Percentiles rank a stretch among this genome's conserved stretches.
These are phyloP conservation scores for Heteromurus nitidus DNA, from an alignment of 2,888 invertebrate genomes.

Conservation along the genomic window DNA sequence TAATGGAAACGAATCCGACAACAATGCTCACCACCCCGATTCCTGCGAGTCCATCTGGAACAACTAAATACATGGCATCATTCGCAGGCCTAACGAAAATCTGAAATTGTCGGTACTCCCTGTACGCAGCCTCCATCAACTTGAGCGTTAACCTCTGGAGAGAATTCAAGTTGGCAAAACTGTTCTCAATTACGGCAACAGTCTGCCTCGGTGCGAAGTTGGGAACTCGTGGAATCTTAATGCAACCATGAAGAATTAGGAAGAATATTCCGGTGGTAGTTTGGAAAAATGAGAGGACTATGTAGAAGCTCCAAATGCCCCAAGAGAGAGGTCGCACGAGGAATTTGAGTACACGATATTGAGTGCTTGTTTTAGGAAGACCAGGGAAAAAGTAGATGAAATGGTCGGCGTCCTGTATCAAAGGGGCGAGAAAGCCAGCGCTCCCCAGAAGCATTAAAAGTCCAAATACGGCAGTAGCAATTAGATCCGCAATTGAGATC, in stretches of 20 bases:
- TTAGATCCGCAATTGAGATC: neutral
- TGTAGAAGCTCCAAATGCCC: constrained; percentile 27
- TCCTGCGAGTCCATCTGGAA: constrained; percentile 34
- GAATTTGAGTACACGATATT: constrained; percentile 19
- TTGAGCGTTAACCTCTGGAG: neutral
- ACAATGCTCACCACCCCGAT: constrained; percentile 27
- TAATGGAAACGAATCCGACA: constrained; percentile 24
- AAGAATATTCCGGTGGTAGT: constrained; percentile 27
- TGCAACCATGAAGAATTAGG: constrained; percentile 32
- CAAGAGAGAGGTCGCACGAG: constrained; percentile 18
- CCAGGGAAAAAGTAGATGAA: constrained; percentile 32
- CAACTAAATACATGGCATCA: constrained; percentile 35
- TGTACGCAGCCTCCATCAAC: constrained; percentile 32
- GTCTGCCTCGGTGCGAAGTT: neutral
- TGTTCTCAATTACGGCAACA: neutral
- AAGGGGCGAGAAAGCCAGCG: neutral
- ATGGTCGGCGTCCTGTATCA: constrained; percentile 9
- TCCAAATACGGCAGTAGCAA: constrained; percentile 2
- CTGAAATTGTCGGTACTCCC: constrained; percentile 32
- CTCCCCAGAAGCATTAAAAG: constrained; percentile 9
- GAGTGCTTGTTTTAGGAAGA: neutral
- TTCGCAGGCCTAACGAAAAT: constrained; percentile 36
- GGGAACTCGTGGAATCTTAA: constrained; percentile 27
- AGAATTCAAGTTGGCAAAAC: neutral
- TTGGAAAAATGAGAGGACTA: constrained; percentile 12